Evolutionary conservation across 2,797 vertebrate species (phyloP), one percentile per base, ranked within the genome.

Genomic region (Benthosema pterotum): DNA sequence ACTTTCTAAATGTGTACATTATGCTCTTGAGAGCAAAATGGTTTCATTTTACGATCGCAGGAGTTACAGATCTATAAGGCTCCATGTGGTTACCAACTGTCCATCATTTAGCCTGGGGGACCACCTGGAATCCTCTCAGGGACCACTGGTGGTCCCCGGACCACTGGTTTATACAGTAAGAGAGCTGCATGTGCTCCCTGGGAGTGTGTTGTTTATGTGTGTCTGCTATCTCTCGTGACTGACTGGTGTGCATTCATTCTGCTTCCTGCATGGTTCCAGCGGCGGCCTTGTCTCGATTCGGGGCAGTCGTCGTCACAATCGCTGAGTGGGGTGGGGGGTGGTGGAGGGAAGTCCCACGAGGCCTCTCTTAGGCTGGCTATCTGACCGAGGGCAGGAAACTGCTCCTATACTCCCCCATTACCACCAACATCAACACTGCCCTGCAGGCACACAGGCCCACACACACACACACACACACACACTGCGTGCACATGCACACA

Each of bases 301-400:
- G 8, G 45, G 16, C 57, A 1, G 19, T 18, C 48, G 2, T 32
- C 19, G 15, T 52, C 15, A 2, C 51, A 11, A 25, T 13, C 0
- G 0, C 22, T 43, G 52, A 67, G 14, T 11, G 16, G 15, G 42
- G 22, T 25, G 28, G 28, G 28, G 6, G 32, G 8, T 2, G 32
- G 32, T 38, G 32, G 32, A 38, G 80, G 74, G 77, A 84, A 83
- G 78, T 83, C 60, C 56, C 45, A 57, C 16, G 51, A 52, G 69
- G 65, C 67, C 0, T 0, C 67, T 80, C 74, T 65, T 15, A 3
- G 15, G 15, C 11, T 5, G 8, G 17, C 51, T 14, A 0, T 69
- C 16, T 18, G 32, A 58, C 57, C 43, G 49, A 5, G 43, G 52
- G 19, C 68, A 80, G 78, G 67, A 79, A 79, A 57, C 32, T 46